Conservation (phyloP, 2,797 vertebrate species). For the Pempheris klunzingeri region DNA sequence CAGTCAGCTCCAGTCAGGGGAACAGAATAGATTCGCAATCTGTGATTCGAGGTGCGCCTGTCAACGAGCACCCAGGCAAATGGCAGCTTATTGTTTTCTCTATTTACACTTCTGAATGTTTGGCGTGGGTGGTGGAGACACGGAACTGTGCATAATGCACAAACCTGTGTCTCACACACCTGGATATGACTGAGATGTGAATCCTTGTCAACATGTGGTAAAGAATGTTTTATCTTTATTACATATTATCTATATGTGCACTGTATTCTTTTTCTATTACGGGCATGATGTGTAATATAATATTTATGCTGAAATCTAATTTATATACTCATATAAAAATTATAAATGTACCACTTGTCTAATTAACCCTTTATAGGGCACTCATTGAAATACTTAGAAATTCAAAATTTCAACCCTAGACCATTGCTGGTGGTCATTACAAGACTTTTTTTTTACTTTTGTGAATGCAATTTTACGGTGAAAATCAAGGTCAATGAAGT, state of each 20-base stretch:
- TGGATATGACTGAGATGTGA: slow-evolving; percentile 32
- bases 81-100: slow-evolving; percentile 73
- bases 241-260: not conserved
- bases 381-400: too few relatives aligned
- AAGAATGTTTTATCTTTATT: slow-evolving; percentile 12
- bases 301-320: too few relatives aligned
- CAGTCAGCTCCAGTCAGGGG: slow-evolving; percentile 73
- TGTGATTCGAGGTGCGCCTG: slow-evolving; percentile 65
- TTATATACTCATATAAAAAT: too few relatives aligned
- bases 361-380: too few relatives aligned
- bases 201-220: slow-evolving; percentile 19
- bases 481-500: too few relatives aligned
- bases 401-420: too few relatives aligned
- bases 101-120: slow-evolving; percentile 65
- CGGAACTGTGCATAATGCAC: slow-evolving; percentile 38
- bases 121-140: slow-evolving; percentile 38
- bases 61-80: slow-evolving; percentile 65
- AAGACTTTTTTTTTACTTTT: too few relatives aligned
- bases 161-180: slow-evolving; percentile 34
- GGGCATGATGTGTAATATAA: not conserved
- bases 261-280: not conserved
- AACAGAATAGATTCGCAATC: slow-evolving; percentile 77
- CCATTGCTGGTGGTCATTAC: too few relatives aligned
- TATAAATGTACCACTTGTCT: too few relatives aligned
- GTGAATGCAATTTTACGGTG: too few relatives aligned